Conservation (phyloP, 2,113 vertebrate genomes). For the Cathartes aura region DNA sequence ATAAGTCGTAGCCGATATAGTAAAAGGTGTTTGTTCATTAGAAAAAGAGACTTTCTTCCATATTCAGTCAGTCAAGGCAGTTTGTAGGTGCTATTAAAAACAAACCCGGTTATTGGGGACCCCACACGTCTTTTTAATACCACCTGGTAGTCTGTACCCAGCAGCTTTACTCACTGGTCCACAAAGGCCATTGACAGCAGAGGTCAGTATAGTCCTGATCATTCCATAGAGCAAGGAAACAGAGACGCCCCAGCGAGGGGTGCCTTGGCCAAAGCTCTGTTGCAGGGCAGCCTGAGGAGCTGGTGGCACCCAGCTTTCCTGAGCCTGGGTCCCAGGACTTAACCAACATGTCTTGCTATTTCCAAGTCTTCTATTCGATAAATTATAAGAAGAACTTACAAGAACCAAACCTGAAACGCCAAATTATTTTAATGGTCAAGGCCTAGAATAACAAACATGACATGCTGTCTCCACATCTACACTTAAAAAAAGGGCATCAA, state of each 20-base stretch:
- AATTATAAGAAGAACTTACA: background rate
- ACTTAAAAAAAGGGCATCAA: background rate
- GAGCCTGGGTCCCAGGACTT: background rate
- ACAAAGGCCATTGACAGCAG: background rate
- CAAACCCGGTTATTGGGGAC: background rate
- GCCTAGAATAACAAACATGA: background rate
- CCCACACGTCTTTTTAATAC: background rate
- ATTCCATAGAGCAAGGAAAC: background rate
- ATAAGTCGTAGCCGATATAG: background rate
- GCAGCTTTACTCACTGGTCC: background rate
- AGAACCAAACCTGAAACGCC: background rate
- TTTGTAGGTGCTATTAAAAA: background rate
- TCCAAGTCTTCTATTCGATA: background rate
- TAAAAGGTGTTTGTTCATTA: background rate
- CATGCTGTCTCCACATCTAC: background rate
- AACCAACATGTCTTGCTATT: background rate
- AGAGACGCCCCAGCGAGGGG: fast-evolving
- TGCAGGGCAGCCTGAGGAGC: background rate
- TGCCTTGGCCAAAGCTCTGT: background rate
- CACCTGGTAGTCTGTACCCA: background rate
- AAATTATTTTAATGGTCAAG: background rate
- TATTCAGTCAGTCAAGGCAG: background rate
- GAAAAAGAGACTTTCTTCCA: background rate
- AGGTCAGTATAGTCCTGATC: background rate
- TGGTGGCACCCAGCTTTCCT: background rate